A percentile compares a stretch with the other conserved stretches of the same genome.
phyloP scores from a whole-genome alignment of 1,140 invertebrate species.

The Heterodera schachtii region DNA sequence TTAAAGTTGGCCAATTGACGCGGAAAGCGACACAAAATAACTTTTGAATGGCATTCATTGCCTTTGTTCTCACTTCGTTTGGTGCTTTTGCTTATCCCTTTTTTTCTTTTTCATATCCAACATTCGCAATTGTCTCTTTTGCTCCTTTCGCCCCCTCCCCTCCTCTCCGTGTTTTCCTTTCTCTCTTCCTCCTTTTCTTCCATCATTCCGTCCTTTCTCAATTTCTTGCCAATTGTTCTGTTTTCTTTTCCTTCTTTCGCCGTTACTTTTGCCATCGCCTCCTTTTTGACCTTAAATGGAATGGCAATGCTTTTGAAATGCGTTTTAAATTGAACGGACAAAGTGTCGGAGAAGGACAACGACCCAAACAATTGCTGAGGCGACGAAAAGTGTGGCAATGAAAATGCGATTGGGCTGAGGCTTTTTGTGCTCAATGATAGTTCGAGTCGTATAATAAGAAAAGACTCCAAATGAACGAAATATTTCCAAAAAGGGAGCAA shows the following conservation, averaged over 20 bases:
- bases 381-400: background rate
- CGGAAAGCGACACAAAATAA: no score
- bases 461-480: conserved; percentile 56
- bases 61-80: no score
- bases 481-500: conserved; percentile 58
- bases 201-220: background rate
- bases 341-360: background rate
- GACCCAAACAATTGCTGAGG: background rate
- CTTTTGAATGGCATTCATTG: no score
- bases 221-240: background rate
- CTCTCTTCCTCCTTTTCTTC: background rate
- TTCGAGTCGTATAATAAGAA: conserved; percentile 48
- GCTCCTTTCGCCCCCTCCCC: no score
- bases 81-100: no score
- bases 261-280: background rate
- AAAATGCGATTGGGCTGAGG: background rate
- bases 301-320: background rate
- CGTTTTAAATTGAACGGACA: background rate
- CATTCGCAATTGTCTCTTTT: no score
- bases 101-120: no score
- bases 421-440: background rate
- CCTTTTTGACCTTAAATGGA: background rate
- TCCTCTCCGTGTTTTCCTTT: background rate
- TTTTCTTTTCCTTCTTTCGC: background rate
- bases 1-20: background rate